Evolutionary conservation across 2,888 invertebrate species (phyloP), one percentile per base, ranked within the genome.

Genomic region (Nymphalis urticae): DNA sequence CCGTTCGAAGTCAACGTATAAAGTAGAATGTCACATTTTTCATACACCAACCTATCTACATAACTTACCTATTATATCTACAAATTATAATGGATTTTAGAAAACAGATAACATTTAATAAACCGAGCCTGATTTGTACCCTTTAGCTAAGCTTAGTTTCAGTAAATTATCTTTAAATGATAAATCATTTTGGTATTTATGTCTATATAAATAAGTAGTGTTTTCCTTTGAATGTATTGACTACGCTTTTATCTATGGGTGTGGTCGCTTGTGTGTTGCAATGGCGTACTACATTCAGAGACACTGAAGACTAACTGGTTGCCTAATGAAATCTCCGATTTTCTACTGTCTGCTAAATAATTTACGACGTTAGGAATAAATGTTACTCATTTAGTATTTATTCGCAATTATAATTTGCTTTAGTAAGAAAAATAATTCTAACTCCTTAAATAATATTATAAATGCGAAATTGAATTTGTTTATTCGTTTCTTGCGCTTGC

Each of bases 201-300:
- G 21, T 4, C 16, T 8, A 13, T 48, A 58, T 24, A 5, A 48
- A 61, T 69, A 69, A 32, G 61, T 62, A 42, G 51, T 54, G 58
- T 64, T 64, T 65, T 65, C 54, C 42, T 42, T 27, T 64, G 50
- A 19, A 58, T 62, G 5, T 42, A 42, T 42, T 24, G 4, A 47
- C 36, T n/a, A 61, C 17, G 27, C 9, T 60, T 54, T 62, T 24
- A 66, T 51, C 60, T 50, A 42, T 54, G 69, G 64, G 69, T 69
- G 69, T 69, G 69, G 69, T 61, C 27, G 64, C 27, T 56, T 56
- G 47, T 64, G 54, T 66, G 53, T 48, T 60, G 61, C 65, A 58
- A 61, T 65, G 64, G 69, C 64, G 48, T 69, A 62, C 64, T 61
- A 66, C 62, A 66, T 54, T 54, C 36, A 62, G 54, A 51, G 42